These are phyloP conservation scores for Euwallacea similis DNA, from an alignment of 1,140 invertebrate genomes.

Conservation along the genomic window DNA sequence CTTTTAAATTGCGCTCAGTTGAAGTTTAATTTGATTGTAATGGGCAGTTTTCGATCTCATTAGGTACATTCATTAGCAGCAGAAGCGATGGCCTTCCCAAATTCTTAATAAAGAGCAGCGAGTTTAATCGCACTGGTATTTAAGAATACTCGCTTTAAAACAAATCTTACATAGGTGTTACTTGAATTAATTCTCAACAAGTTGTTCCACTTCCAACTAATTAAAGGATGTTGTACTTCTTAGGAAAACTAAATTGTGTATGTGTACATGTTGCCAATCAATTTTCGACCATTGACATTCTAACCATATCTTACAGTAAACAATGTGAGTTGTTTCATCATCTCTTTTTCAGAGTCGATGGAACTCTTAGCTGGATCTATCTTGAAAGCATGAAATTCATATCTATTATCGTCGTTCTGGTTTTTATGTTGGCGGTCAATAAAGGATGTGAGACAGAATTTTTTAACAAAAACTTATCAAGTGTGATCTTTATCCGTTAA, in stretches of 20 bases:
- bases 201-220: constrained; percentile 6
- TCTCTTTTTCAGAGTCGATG: background rate
- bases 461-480: background rate
- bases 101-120: no score
- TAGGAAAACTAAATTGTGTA: constrained; percentile 4
- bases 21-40: no score
- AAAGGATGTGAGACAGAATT: background rate
- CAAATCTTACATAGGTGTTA: no score
- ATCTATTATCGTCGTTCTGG: no score
- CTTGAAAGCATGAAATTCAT: no score
- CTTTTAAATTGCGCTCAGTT: no score
- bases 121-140: no score
- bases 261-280: background rate
- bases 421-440: background rate
- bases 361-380: background rate
- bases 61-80: no score
- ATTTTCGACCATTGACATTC: background rate
- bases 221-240: constrained; percentile 12
- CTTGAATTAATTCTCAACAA: constrained; percentile 1
- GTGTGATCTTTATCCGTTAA: background rate
- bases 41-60: no score
- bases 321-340: background rate
- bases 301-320: background rate
- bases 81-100: no score
- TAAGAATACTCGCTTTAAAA: no score